Conservation (phyloP, 2,888 invertebrate species). For the Nipponacmea schrenckii region DNA sequence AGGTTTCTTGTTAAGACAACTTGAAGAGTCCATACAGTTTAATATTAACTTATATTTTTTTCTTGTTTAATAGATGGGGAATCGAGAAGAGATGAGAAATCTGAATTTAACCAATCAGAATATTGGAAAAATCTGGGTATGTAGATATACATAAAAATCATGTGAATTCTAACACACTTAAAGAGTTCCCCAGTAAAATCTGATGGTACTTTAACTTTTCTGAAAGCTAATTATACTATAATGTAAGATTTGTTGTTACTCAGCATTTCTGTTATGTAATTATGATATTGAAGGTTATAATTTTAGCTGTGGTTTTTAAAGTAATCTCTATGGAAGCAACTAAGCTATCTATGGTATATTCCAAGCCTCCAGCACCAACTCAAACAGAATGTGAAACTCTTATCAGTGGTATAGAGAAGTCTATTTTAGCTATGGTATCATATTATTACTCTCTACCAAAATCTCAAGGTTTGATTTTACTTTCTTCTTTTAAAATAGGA, state of each 20-base stretch:
- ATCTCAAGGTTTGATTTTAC: slow-evolving; percentile 44
- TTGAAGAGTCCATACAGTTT: no score
- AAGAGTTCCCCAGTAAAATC: no score
- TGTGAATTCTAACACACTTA: no score
- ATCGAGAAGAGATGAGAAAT: slow-evolving; percentile 29
- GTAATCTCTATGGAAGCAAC: slow-evolving; percentile 54
- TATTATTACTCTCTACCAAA: slow-evolving; percentile 51
- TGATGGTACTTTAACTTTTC: no score
- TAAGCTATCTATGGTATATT: slow-evolving; percentile 51
- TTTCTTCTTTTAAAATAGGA: background rate
- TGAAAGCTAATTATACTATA: no score
- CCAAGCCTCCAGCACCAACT: slow-evolving; percentile 45
- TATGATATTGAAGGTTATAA: background rate
- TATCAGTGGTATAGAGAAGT: slow-evolving; percentile 45
- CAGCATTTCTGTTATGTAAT: no score
- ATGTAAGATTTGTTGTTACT: no score
- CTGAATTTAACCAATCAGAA: slow-evolving; percentile 35
- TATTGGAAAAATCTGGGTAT: slow-evolving; percentile 52
- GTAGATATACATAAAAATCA: background rate
- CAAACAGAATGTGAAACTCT: slow-evolving; percentile 41
- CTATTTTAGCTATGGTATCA: slow-evolving; percentile 47
- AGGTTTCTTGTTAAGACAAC: no score
- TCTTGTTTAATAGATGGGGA: slow-evolving; percentile 43
- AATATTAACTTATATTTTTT: background rate
- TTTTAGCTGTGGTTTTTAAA: slow-evolving; percentile 45